Evolutionary conservation across 2,888 invertebrate species (phyloP).

Genomic region (Cephonodes hylas): DNA sequence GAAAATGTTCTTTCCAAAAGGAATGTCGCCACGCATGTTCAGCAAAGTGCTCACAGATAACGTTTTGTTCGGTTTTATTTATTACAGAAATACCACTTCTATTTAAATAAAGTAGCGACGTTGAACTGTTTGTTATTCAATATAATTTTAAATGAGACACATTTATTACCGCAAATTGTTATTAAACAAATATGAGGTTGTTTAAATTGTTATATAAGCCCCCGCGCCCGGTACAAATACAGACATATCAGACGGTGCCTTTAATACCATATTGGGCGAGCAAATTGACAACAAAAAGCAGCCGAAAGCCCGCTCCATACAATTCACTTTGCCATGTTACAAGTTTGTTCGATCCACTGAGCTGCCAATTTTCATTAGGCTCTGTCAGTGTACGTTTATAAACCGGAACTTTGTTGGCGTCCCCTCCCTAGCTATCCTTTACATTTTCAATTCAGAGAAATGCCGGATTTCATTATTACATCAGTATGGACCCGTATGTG

Average conservation of each 20-base stretch:
- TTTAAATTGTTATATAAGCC: neutral
- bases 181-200: neutral
- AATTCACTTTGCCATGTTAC: constrained; percentile 21
- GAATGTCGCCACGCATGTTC: too few species aligned
- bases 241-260: neutral
- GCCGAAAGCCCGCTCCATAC: constrained; percentile 19
- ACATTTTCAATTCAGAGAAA: constrained; percentile 58
- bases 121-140: too few species aligned
- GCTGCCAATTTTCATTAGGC: constrained; percentile 76
- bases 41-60: too few species aligned
- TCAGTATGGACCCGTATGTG: constrained; percentile 30
- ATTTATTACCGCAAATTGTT: neutral
- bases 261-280: neutral
- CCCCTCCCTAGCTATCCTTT: constrained; percentile 49
- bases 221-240: neutral
- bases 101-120: too few species aligned
- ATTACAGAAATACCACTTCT: too few species aligned
- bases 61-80: too few species aligned
- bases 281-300: constrained; percentile 1
- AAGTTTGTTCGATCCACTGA: constrained; percentile 63
- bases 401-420: constrained; percentile 58
- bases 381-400: constrained; percentile 48
- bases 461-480: constrained; percentile 54
- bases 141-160: too few species aligned
- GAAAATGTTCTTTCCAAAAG: too few species aligned